Conservation (phyloP, 2,888 invertebrate genomes). For the Hyposoter dolosus region DNA sequence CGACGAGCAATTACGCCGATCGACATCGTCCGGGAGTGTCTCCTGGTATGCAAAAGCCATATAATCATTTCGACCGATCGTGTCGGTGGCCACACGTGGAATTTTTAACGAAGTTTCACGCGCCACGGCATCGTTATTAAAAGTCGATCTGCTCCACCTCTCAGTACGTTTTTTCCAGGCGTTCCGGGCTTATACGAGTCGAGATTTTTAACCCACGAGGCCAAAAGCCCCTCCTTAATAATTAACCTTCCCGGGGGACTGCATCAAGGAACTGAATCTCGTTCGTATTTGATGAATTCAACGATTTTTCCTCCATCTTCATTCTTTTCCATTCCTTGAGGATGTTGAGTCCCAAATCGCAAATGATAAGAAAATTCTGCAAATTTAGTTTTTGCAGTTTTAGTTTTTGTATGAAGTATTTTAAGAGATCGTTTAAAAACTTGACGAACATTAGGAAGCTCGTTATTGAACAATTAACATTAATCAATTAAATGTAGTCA, state of each 20-base stretch:
- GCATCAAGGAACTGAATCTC: conserved; percentile 19
- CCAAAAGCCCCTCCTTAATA: conserved; percentile 70
- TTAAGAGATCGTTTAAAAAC: too few relatives aligned
- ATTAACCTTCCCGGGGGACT: conserved; percentile 76
- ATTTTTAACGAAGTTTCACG: conserved; percentile 79
- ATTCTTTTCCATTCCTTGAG: conserved; percentile 65
- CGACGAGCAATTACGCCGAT: conserved; percentile 50
- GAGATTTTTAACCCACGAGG: conserved; percentile 41
- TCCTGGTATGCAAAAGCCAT: conserved; percentile 6
- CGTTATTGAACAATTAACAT: too few relatives aligned
- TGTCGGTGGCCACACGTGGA: conserved; percentile 64
- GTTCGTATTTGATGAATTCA: conserved; percentile 69
- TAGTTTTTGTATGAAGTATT: too few relatives aligned
- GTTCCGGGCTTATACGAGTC: conserved; percentile 11
- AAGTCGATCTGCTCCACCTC: conserved; percentile 72
- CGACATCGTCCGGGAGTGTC: conserved; percentile 36
- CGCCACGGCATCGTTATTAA: conserved; percentile 74
- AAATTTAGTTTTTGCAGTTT: too few relatives aligned
- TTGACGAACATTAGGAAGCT: too few relatives aligned
- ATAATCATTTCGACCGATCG: conserved; percentile 63
- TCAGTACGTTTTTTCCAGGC: not conserved
- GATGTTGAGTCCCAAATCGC: too few relatives aligned
- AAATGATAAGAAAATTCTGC: too few relatives aligned
- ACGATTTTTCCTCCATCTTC: conserved; percentile 76
- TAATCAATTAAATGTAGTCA: too few relatives aligned